Percentiles rank a stretch among this genome's conserved stretches.
Evolutionary conservation across 2,888 invertebrate species (phyloP).

Genomic region (Drosophila infuscata): DNA sequence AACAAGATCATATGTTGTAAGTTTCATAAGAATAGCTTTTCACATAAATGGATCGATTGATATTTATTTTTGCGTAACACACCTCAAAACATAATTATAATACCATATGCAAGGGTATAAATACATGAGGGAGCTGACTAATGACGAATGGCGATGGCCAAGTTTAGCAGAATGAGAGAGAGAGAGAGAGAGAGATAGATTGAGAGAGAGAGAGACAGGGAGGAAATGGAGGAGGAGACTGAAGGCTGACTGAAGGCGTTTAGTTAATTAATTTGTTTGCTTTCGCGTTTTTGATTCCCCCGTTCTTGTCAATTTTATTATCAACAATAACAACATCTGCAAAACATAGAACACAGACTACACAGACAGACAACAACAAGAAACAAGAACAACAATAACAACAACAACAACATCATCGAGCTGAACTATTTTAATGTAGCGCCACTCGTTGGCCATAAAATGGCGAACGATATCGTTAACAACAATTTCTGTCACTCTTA

Average conservation of each 20-base stretch:
- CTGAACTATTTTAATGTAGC: slow-evolving; percentile 39
- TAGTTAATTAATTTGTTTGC: slow-evolving; percentile 71
- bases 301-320: slow-evolving; percentile 51
- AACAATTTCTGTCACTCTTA: slow-evolving; percentile 73
- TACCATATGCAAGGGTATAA: background rate
- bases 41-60: background rate
- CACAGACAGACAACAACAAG: slow-evolving; percentile 13
- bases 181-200: background rate
- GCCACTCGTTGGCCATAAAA: slow-evolving; percentile 60
- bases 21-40: background rate
- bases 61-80: background rate
- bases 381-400: background rate
- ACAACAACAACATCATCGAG: background rate
- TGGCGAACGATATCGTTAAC: slow-evolving; percentile 66
- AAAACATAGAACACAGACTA: slow-evolving; percentile 24
- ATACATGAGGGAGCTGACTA: background rate
- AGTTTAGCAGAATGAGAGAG: background rate
- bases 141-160: background rate
- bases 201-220: background rate
- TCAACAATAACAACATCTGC: slow-evolving; percentile 32
- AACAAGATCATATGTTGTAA: background rate
- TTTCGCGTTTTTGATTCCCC: slow-evolving; percentile 38
- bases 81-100: background rate
- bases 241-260: slow-evolving; percentile 7
- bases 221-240: slow-evolving; percentile 1